Evolutionary conservation across 2,113 vertebrate species (phyloP).

Genomic region (Ursus arctos): DNA sequence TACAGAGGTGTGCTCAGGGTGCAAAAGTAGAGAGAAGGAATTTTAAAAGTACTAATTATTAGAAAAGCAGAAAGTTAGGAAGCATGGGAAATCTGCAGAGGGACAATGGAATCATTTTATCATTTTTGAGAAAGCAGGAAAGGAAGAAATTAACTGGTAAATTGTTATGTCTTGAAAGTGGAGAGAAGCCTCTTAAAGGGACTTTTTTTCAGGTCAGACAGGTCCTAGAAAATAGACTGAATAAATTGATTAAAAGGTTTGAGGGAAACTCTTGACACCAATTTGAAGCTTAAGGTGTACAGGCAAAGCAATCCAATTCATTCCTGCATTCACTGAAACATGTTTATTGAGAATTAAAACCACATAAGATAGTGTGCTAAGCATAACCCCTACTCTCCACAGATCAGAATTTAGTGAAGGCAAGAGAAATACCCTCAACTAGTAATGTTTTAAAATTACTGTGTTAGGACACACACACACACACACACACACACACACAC

Average conservation of each 20-base stretch:
- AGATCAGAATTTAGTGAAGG: background rate
- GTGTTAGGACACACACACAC: background rate
- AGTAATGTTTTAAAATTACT: background rate
- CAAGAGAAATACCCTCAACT: background rate
- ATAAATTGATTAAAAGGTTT: background rate
- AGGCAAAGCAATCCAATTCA: background rate
- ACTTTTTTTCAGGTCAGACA: background rate
- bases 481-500: too few relatives aligned
- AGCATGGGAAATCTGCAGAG: background rate
- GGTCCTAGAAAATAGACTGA: background rate
- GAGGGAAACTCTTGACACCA: background rate
- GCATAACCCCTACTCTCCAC: background rate
- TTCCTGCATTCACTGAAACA: conserved; percentile 24
- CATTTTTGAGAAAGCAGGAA: background rate
- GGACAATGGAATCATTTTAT: background rate
- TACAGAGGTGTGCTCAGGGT: background rate
- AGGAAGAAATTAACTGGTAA: conserved; percentile 7
- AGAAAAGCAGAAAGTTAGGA: background rate
- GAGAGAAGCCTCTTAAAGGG: background rate
- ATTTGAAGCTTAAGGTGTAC: background rate
- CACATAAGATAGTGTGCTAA: background rate
- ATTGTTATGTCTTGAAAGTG: background rate
- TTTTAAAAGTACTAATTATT: background rate
- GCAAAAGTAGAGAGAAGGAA: background rate
- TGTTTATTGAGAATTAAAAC: background rate